These are phyloP conservation scores for Platynereis dumerilii DNA, from an alignment of 2,888 invertebrate genomes.

Conservation along the genomic window DNA sequence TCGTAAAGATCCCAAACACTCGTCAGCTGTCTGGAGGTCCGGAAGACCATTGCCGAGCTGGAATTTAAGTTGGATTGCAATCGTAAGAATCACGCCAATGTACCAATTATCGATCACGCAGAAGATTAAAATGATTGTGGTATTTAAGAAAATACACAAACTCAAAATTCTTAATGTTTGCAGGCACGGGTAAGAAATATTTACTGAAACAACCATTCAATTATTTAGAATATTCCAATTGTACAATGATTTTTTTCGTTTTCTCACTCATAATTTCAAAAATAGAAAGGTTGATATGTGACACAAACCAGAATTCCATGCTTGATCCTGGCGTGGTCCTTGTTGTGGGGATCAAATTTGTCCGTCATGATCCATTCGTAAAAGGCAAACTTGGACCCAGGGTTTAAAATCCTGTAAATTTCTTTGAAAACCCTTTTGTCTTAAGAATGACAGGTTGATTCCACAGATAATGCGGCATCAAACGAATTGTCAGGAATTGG, in stretches of 20 bases:
- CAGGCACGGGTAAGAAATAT: no score
- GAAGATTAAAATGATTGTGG: no score
- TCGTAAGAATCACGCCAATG: no score
- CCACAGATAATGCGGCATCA: slow-evolving; percentile 34
- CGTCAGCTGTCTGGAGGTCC: slow-evolving; percentile 22
- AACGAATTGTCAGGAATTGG: slow-evolving; percentile 28
- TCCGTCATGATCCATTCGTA: slow-evolving; percentile 39
- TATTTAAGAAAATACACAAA: no score
- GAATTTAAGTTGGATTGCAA: no score
- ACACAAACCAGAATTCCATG: slow-evolving; percentile 32
- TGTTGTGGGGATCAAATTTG: slow-evolving; percentile 30
- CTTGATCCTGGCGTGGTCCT: slow-evolving; percentile 31
- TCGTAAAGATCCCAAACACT: slow-evolving; percentile 15
- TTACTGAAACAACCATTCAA: no score
- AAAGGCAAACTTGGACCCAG: slow-evolving; percentile 34
- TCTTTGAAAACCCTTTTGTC: slow-evolving; percentile 27
- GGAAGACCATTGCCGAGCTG: slow-evolving; percentile 37
- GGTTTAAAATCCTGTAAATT: slow-evolving; percentile 34
- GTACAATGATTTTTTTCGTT: no score
- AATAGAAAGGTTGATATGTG: no score
- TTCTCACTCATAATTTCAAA: no score
- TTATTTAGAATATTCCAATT: no score
- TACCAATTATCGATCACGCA: no score
- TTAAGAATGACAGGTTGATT: slow-evolving; percentile 36
- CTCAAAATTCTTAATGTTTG: no score